Conservation (phyloP, 2,113 vertebrate genomes). For the Fukomys damarensis region DNA sequence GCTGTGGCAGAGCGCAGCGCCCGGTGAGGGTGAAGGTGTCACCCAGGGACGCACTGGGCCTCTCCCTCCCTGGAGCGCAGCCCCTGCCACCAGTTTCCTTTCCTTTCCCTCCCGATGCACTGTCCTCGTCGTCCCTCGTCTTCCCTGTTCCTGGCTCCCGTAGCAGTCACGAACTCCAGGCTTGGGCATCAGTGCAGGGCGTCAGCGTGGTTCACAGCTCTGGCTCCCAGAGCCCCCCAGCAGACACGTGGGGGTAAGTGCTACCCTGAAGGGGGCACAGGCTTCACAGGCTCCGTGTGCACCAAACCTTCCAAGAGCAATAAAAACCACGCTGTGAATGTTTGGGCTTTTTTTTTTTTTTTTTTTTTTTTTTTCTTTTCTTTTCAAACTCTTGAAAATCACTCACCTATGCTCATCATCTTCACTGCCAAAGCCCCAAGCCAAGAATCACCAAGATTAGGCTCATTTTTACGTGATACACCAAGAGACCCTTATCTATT, state of each 20-base stretch:
- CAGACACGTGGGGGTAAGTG: background rate
- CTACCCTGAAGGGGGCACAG: background rate
- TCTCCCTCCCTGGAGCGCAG: background rate
- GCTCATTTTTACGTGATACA: background rate
- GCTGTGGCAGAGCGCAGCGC: background rate
- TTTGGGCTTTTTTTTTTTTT: slow-evolving; percentile 65
- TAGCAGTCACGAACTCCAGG: background rate
- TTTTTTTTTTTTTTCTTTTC: too few relatives aligned
- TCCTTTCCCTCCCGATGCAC: background rate
- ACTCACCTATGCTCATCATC: background rate
- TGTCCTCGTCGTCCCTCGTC: background rate
- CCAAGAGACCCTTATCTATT: background rate
- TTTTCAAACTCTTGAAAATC: background rate
- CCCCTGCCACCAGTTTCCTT: background rate
- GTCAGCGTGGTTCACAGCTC: background rate
- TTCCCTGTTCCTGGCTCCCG: too few relatives aligned
- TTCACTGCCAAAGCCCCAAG: too few relatives aligned
- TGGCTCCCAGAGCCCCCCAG: background rate
- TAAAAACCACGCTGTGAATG: slow-evolving; percentile 84
- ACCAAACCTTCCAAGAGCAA: slow-evolving; percentile 86
- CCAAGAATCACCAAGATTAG: background rate
- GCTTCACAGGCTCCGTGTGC: slow-evolving; percentile 61
- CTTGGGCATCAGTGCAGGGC: background rate
- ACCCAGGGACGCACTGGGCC: background rate
- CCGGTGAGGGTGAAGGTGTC: background rate